These are phyloP conservation scores for Himalopsyche tibetana DNA, from an alignment of 2,888 invertebrate species.

Conservation along the genomic window DNA sequence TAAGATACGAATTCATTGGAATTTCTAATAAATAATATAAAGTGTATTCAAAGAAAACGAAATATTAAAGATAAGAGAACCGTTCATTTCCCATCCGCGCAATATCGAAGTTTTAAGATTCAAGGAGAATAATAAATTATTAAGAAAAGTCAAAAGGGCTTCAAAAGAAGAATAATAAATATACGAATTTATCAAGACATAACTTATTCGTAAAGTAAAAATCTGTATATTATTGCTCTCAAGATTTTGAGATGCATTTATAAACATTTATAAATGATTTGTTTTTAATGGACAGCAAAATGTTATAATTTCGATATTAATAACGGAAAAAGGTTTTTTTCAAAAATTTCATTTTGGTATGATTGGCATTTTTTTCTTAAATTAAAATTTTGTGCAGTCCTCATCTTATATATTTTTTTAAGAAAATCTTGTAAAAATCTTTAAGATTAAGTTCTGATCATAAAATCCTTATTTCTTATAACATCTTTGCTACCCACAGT, in stretches of 20 bases:
- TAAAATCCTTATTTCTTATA: too few relatives aligned
- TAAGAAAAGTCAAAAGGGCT: conserved; percentile 37
- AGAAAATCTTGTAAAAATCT: too few relatives aligned
- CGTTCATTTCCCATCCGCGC: neutral
- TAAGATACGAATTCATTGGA: neutral
- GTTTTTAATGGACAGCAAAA: too few relatives aligned
- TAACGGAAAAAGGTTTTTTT: too few relatives aligned
- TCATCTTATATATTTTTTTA: too few relatives aligned
- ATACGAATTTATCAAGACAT: conserved; percentile 36
- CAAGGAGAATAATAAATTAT: conserved; percentile 43
- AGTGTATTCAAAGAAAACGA: conserved; percentile 5
- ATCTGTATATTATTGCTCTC: neutral
- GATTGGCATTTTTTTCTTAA: too few relatives aligned
- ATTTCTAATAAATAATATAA: neutral
- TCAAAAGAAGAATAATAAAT: conserved; percentile 25
- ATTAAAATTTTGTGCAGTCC: too few relatives aligned
- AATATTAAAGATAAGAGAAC: conserved; percentile 12
- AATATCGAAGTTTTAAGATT: conserved; percentile 17
- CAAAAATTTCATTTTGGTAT: too few relatives aligned
- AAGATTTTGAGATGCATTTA: neutral
- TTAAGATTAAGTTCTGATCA: too few relatives aligned
- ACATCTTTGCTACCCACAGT: too few relatives aligned
- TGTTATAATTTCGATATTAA: too few relatives aligned
- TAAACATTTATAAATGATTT: neutral
- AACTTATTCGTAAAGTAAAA: neutral